phyloP scores from a whole-genome alignment of 1,140 invertebrate genomes.

The Papilio glaucus region DNA sequence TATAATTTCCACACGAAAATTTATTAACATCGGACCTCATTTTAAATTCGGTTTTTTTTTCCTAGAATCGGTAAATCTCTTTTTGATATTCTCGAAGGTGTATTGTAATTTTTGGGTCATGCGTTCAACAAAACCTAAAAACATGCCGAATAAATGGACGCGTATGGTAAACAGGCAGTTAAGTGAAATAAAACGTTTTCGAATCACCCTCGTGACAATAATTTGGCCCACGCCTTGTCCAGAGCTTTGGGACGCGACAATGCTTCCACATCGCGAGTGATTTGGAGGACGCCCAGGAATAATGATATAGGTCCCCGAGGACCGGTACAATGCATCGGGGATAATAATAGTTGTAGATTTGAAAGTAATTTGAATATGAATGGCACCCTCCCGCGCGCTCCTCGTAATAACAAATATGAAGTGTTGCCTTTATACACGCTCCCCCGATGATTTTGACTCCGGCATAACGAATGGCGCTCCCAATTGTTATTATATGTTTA shows the following conservation, averaged over 20 bases:
- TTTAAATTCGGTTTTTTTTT: conserved; percentile 54
- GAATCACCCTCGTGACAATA: conserved; percentile 74
- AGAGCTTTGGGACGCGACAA: conserved; percentile 53
- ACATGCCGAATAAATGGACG: conserved; percentile 59
- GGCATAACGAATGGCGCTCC: conserved; percentile 71
- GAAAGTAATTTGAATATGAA: conserved; percentile 82
- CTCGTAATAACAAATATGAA: conserved; percentile 82
- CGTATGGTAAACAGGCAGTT: conserved; percentile 68
- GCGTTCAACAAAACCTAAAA: conserved; percentile 51
- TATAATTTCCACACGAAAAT: conserved; percentile 65
- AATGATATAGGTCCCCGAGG: conserved; percentile 80
- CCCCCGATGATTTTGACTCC: conserved; percentile 77
- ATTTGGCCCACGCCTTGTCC: conserved; percentile 67
- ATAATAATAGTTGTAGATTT: conserved; percentile 83
- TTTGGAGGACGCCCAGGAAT: conserved; percentile 74
- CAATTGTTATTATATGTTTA: conserved; percentile 61
- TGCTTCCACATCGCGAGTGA: conserved; percentile 62
- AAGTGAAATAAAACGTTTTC: conserved; percentile 78
- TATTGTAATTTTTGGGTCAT: conserved; percentile 54
- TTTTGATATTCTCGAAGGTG: conserved; percentile 48
- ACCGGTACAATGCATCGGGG: conserved; percentile 72
- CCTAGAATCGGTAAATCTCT: conserved; percentile 57
- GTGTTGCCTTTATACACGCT: conserved; percentile 71
- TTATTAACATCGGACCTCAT: conserved; percentile 55
- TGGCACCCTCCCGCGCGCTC: conserved; percentile 76